Base-by-base conservation (phyloP, 2,113 vertebrate species). In the Loxodonta africana region DNA sequence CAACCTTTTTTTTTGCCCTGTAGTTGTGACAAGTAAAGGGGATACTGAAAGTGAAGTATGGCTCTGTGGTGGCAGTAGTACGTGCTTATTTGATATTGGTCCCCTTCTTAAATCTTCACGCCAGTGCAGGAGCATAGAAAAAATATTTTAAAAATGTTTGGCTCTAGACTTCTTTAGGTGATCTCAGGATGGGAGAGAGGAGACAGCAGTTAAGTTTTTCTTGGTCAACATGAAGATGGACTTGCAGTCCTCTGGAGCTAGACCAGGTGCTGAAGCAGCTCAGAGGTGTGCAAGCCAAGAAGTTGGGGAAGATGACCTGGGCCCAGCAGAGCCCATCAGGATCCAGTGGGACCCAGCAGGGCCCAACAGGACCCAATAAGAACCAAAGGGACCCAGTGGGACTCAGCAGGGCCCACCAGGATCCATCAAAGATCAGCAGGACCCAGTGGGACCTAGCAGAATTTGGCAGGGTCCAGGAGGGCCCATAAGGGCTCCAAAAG, bases 11-110 rank as follows among this genome's bases (percentile, higher is more conserved):
- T 57, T 57, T 57, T 48, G 2, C 18, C 25, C 0, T 1, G 15
- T 25, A 4, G 37, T 1, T 17, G 26, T 53, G 25, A 33, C 1
- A 17, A 17, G 20, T 6, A 37, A 63, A 37, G 1, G 57, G 6
- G 28, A 8, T 5, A 0, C 1, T 1, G 85, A 8, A 20, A 65
- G 18, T 2, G 4, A 30, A 17, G 37, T 25, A 0, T 6, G 63
- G 0, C 46, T 8, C 37, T 10, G 37, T 4, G 46, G 41, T 14
- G 37, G 73, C 48, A 0, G 0, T 17, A 10, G 33, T 6, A 12
- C 15, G 33, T 57, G 28, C 83, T 53, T 69, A 2, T 15, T 25
- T 6, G 10, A n/a, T 0, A 0, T 1, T 12, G 4, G 60, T 5
- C 17, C 33, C 21, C 53, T 76, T 60, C 30, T n/a, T 26, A 37